Evolutionary conservation across 1,140 invertebrate genomes (phyloP), one percentile per base, ranked within the genome.

Genomic region (Meloidogyne floridensis): DNA sequence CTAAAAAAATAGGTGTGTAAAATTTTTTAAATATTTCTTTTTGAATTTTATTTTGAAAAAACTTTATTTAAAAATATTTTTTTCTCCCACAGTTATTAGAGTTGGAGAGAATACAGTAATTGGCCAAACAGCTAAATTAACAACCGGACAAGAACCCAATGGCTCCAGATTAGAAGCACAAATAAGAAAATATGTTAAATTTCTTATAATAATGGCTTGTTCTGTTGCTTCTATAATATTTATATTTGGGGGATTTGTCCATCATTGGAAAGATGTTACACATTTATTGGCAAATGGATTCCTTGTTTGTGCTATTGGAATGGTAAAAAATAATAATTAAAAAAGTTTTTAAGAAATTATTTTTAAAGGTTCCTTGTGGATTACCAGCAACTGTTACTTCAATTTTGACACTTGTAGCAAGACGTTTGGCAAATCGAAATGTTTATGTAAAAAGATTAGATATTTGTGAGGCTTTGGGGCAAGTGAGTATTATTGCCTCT

Each of bases 331-430:
- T 10, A 54, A 54, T 11, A 10, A 0, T 54, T 54, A 0, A 8
- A 54, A 54, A 54, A 54, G 9, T 54, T n/a, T n/a, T 10, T 9
- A 54, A 59, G 3, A 70, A 47, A 47, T 69, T 72, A 59, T 47
- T 32, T 32, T n/a, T 77, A 70, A 20, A 80, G 54, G 77, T 99
- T 87, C 97, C 97, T 51, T 97, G 98, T 93, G 95, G 97, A 79
- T 92, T 99, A 73, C 97, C 97, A 1, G 98, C 99, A 87, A 97
- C 99, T 47, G 97, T 99, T 1, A 99, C 97, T 0, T 96, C 98
- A 11, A 99, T 97, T 0, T 91, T 99, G 81, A 97, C 97, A 0
- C 92, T 99, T 74, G 97, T 97, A 7, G 97, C 98, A 0, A 96
- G 98, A 94, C 92, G 97, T 82, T 98, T 99, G 96, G 97, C 97